These are phyloP conservation scores for Lasiurus cinereus DNA, from an alignment of 2,113 vertebrate species.

Conservation along the genomic window DNA sequence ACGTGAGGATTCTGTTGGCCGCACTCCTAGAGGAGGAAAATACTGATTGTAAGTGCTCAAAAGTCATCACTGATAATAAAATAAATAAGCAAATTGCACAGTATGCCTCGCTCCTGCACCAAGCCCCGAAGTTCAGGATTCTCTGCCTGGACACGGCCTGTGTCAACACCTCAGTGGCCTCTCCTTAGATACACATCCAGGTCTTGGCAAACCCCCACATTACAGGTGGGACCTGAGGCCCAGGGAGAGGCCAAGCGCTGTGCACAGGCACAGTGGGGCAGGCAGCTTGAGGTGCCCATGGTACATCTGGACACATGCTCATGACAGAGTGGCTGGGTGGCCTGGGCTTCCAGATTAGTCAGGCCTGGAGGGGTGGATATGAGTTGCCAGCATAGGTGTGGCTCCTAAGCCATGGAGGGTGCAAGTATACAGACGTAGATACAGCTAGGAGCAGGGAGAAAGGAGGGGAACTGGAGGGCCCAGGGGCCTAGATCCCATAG, in stretches of 20 bases:
- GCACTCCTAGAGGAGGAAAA: slow-evolving; percentile 89
- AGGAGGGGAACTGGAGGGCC: neutral
- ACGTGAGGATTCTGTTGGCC: slow-evolving; percentile 89
- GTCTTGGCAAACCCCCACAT: neutral
- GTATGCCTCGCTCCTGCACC: neutral
- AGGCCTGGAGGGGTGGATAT: neutral
- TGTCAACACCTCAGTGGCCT: neutral
- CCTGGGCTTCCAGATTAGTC: neutral
- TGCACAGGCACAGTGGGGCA: neutral
- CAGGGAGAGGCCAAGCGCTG: neutral
- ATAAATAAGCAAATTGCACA: neutral
- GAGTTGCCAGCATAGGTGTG: neutral
- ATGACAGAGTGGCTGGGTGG: neutral
- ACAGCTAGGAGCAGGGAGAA: neutral
- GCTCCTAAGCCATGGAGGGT: neutral
- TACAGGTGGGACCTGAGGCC: neutral
- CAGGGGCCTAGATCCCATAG: neutral
- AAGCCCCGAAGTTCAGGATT: neutral
- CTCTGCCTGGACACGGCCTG: neutral
- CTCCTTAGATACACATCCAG: neutral
- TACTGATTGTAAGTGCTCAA: slow-evolving; percentile 37
- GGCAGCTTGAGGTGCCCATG: neutral
- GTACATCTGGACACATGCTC: neutral
- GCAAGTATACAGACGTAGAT: neutral
- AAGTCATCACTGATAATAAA: slow-evolving; percentile 28